Evolutionary conservation across 2,888 invertebrate genomes (phyloP).

Genomic region (Andrena hattorfiana): DNA sequence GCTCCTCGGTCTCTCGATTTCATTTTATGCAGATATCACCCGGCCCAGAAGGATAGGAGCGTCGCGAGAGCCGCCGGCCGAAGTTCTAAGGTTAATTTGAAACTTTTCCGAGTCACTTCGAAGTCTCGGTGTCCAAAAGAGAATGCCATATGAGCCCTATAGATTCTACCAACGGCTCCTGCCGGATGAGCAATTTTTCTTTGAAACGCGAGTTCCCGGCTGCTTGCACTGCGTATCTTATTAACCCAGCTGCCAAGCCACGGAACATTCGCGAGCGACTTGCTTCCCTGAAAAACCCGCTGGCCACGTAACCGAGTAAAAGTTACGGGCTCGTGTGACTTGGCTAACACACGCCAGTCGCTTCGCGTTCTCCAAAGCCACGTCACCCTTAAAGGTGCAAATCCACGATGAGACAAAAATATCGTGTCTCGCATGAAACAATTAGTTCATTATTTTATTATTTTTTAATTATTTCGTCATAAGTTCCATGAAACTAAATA

Average conservation of each 20-base stretch:
- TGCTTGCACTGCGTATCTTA: conserved; percentile 5
- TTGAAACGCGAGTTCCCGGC: background rate
- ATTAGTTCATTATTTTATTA: background rate
- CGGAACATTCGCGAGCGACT: conserved; percentile 3
- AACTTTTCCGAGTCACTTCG: conserved; percentile 47
- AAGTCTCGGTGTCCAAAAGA: conserved; percentile 40
- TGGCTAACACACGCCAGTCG: background rate
- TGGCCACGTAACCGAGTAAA: background rate
- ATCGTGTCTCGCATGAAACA: background rate
- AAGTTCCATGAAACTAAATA: no score
- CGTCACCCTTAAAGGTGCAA: background rate
- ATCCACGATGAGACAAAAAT: background rate
- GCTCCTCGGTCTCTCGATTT: conserved; percentile 37
- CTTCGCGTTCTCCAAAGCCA: background rate
- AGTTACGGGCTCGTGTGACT: conserved; percentile 7
- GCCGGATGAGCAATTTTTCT: conserved; percentile 37
- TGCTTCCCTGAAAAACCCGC: background rate
- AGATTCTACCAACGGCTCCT: conserved; percentile 29
- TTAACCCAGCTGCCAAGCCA: conserved; percentile 38
- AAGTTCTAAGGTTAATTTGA: conserved; percentile 55
- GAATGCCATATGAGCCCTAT: conserved; percentile 46
- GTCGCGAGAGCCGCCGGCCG: conserved; percentile 18
- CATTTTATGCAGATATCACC: conserved; percentile 49
- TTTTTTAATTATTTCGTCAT: no score
- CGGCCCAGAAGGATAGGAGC: background rate